Evolutionary conservation across 1,140 invertebrate genomes (phyloP).

Genomic region (Acromyrmex heyeri): DNA sequence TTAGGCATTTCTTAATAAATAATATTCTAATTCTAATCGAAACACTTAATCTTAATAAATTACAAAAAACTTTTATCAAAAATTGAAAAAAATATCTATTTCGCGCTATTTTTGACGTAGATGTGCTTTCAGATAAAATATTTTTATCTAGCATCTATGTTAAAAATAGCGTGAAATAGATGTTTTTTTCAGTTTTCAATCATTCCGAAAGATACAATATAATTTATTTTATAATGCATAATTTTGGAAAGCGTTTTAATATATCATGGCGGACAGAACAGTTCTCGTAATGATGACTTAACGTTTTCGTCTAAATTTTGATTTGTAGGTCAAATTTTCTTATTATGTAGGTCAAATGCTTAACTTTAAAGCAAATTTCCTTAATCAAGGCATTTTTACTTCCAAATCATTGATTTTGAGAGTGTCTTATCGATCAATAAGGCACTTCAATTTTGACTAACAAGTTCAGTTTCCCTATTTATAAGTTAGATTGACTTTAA

Average conservation of each 20-base stretch:
- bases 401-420: not conserved
- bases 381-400: constrained; percentile 24
- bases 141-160: too few relatives aligned
- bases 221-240: not conserved
- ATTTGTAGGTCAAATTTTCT: constrained; percentile 10
- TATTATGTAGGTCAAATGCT: not conserved
- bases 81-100: too few relatives aligned
- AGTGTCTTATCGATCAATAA: not conserved
- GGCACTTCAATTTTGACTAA: not conserved
- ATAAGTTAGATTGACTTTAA: not conserved
- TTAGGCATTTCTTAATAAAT: too few relatives aligned
- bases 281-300: not conserved
- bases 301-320: not conserved
- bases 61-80: too few relatives aligned
- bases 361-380: constrained; percentile 10
- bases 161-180: too few relatives aligned
- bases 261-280: not conserved
- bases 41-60: too few relatives aligned
- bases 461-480: not conserved
- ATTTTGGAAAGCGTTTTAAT: not conserved
- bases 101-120: too few relatives aligned
- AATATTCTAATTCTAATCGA: too few relatives aligned
- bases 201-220: not conserved
- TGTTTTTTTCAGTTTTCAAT: not conserved
- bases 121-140: too few relatives aligned